Evolutionary conservation across 2,888 invertebrate species (phyloP).

Genomic region (Odiellus spinosus): DNA sequence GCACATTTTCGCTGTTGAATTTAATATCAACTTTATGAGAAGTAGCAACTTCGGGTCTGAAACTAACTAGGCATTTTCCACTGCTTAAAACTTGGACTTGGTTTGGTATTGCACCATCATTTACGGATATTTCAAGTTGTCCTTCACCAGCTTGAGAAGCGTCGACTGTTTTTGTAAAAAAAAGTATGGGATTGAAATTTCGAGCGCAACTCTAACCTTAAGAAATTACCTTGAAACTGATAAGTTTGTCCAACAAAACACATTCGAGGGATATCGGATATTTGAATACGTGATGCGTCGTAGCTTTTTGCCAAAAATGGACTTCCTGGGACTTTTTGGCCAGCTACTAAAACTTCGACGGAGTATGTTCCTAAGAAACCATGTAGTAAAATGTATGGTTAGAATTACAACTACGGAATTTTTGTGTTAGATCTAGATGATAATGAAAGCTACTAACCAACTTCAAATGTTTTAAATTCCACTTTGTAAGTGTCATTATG

Average conservation of each 20-base stretch:
- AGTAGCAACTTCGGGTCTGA: constrained; percentile 78
- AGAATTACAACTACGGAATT: background rate
- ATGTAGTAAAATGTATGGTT: background rate
- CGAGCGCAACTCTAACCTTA: no score
- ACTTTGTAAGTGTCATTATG: constrained; percentile 59
- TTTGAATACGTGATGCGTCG: constrained; percentile 80
- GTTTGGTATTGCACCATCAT: constrained; percentile 97
- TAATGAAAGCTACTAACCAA: constrained; percentile 41
- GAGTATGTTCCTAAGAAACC: constrained; percentile 53
- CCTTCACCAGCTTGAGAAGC: constrained; percentile 98
- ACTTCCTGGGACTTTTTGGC: constrained; percentile 73
- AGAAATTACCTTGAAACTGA: constrained; percentile 67
- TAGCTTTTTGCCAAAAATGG: constrained; percentile 87
- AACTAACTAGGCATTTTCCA: constrained; percentile 81
- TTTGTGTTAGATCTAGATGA: background rate
- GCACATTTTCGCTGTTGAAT: constrained; percentile 45
- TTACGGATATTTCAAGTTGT: constrained; percentile 96
- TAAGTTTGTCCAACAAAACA: constrained; percentile 85
- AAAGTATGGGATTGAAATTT: no score
- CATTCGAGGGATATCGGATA: constrained; percentile 77
- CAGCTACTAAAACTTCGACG: constrained; percentile 75
- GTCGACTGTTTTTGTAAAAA: constrained; percentile 57
- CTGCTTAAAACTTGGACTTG: constrained; percentile 90
- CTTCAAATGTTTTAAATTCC: constrained; percentile 82
- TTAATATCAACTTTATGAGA: constrained; percentile 87